These are phyloP conservation scores for Ispidina picta DNA, from an alignment of 2,797 vertebrate species.

Conservation along the genomic window DNA sequence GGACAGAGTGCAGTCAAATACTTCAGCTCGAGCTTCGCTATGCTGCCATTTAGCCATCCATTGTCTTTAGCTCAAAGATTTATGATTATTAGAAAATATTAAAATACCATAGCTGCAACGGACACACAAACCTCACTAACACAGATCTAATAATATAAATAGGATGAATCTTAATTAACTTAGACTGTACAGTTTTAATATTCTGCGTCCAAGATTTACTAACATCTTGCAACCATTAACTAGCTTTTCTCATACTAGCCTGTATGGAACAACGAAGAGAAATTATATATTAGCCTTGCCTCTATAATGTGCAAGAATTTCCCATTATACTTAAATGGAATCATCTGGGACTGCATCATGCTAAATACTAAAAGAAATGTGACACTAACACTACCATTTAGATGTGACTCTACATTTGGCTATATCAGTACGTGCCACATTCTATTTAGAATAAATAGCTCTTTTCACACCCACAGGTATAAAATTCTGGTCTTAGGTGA, in stretches of 20 bases:
- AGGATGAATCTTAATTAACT: not conserved
- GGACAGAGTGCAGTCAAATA: not conserved
- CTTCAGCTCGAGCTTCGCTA: not conserved
- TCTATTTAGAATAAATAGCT: not conserved
- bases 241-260: not conserved
- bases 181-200: not conserved
- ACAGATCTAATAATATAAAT: not conserved
- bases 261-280: not conserved
- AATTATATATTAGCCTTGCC: not conserved
- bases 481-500: not conserved
- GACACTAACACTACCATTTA: not conserved
- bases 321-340: not conserved
- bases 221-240: constrained; percentile 27
- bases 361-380: not conserved
- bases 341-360: constrained; percentile 15
- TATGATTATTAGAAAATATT: not conserved
- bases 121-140: not conserved
- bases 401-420: not conserved
- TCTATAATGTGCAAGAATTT: not conserved
- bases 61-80: not conserved
- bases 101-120: not conserved
- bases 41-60: rapidly evolving
- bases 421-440: not conserved
- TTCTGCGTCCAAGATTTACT: not conserved
- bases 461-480: not conserved